A percentile compares a stretch with the other conserved stretches of the same genome.
Evolutionary conservation across 2,888 invertebrate species (phyloP).

Genomic region (Trissolcus japonicus): DNA sequence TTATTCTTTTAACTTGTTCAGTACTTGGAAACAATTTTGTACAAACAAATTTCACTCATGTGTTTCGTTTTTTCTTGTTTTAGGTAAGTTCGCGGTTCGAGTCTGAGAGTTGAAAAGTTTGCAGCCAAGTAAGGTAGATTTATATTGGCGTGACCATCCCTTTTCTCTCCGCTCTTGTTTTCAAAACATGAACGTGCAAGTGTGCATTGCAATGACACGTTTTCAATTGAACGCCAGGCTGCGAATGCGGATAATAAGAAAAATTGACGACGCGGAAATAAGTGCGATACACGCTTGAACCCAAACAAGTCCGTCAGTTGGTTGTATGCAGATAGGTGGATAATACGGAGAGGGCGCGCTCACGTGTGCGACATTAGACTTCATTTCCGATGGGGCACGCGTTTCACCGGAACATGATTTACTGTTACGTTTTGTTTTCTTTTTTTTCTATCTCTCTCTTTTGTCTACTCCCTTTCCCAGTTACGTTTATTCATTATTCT

Average conservation of each 20-base stretch:
- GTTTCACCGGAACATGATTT: slow-evolving; percentile 65
- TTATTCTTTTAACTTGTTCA: too few relatives aligned
- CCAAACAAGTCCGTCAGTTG: background rate
- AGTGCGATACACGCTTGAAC: slow-evolving; percentile 17
- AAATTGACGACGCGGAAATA: slow-evolving; percentile 39
- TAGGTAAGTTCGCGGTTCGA: background rate
- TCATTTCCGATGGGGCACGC: slow-evolving; percentile 64
- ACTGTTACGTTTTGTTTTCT: slow-evolving; percentile 62
- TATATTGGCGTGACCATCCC: too few relatives aligned
- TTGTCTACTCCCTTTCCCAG: background rate
- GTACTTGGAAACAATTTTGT: background rate
- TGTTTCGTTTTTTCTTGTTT: slow-evolving; percentile 2
- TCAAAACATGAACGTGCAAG: too few relatives aligned
- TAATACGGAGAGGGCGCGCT: slow-evolving; percentile 21
- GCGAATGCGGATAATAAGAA: background rate
- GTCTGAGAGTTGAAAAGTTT: too few relatives aligned
- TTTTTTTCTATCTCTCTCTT: slow-evolving; percentile 1
- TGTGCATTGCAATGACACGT: background rate
- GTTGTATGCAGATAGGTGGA: slow-evolving; percentile 36
- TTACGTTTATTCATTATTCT: too few relatives aligned
- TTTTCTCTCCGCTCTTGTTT: too few relatives aligned
- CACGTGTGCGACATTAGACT: slow-evolving; percentile 56
- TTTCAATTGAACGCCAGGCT: background rate
- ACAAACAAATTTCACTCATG: background rate
- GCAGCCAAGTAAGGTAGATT: too few relatives aligned